Base-by-base conservation (phyloP, 2,888 invertebrate genomes). In the Amitus sp. region DNA sequence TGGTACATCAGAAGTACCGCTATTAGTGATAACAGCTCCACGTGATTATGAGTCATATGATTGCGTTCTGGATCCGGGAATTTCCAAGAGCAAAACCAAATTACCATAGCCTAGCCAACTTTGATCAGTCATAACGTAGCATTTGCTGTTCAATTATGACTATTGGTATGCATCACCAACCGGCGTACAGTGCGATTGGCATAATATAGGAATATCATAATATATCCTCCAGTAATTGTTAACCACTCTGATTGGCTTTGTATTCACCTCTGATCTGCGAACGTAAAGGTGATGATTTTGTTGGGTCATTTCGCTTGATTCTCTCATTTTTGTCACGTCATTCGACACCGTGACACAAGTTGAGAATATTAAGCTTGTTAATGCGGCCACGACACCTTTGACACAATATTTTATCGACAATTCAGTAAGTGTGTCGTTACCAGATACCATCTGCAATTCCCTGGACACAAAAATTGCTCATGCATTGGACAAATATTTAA, bases 201-300 rank as follows among this genome's bases (percentile, higher is more conserved):
- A 78, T 78, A 79, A 78, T 77, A 76, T 71, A 73, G 74, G 74
- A 66, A 79, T 79, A 77, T 77, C 74, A 72, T 75, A 76, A 73
- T 72, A 69, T 62, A 67, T 69, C 69, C 68, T 61, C 65, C 52
- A 70, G 70, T 70, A 71, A 70, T 69, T 71, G 57, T n/a, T n/a
- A n/a, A n/a, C n/a, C n/a, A n/a, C n/a, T n/a, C n/a, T n/a, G n/a
- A n/a, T n/a, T n/a, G n/a, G n/a, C n/a, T n/a, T n/a, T n/a, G n/a
- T n/a, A n/a, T n/a, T n/a, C n/a, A n/a, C n/a, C n/a, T n/a, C n/a
- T n/a, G n/a, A n/a, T n/a, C n/a, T n/a, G n/a, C n/a, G n/a, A n/a
- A n/a, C n/a, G n/a, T n/a, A n/a, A n/a, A n/a, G n/a, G n/a, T n/a
- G n/a, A n/a, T n/a, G n/a, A n/a, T n/a, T n/a, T n/a, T n/a, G n/a